Percentiles rank a stretch among this genome's conserved stretches.
Evolutionary conservation across 2,797 vertebrate species (phyloP).

Genomic region (Scyliorhinus canicula): DNA sequence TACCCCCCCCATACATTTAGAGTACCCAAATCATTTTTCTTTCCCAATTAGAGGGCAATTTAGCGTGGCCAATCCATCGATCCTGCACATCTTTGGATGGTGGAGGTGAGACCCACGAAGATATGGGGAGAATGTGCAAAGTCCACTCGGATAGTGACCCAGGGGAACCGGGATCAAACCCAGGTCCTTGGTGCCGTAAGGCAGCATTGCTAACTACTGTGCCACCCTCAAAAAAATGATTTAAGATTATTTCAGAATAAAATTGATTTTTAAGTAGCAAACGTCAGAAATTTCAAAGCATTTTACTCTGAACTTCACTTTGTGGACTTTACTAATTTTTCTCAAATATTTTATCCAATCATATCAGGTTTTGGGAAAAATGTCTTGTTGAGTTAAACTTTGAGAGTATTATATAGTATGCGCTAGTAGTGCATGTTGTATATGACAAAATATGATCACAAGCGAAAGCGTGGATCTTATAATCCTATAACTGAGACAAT

Average conservation of each 20-base stretch:
- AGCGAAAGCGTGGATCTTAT: background rate
- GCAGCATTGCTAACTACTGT: too few species aligned
- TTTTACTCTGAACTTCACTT: background rate
- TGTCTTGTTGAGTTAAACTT: background rate
- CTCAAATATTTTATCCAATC: background rate
- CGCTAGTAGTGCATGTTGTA: background rate
- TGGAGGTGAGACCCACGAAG: too few species aligned
- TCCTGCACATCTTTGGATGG: too few species aligned
- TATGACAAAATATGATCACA: background rate
- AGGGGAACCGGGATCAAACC: too few species aligned
- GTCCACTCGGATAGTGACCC: too few species aligned
- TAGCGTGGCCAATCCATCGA: too few species aligned
- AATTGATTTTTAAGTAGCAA: background rate
- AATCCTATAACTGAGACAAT: background rate
- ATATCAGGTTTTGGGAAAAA: background rate
- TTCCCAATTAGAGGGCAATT: too few species aligned
- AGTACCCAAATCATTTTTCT: too few species aligned
- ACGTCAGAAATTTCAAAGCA: too few species aligned
- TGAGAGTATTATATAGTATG: background rate
- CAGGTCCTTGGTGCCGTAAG: too few species aligned
- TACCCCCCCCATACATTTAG: too few species aligned
- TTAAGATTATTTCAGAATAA: background rate
- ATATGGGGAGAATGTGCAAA: too few species aligned
- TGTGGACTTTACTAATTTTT: background rate
- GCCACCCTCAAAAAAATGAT: background rate